Evolutionary conservation across 1,140 invertebrate species (phyloP), one percentile per base, ranked within the genome.

Genomic region (Polypedilum vanderplanki): DNA sequence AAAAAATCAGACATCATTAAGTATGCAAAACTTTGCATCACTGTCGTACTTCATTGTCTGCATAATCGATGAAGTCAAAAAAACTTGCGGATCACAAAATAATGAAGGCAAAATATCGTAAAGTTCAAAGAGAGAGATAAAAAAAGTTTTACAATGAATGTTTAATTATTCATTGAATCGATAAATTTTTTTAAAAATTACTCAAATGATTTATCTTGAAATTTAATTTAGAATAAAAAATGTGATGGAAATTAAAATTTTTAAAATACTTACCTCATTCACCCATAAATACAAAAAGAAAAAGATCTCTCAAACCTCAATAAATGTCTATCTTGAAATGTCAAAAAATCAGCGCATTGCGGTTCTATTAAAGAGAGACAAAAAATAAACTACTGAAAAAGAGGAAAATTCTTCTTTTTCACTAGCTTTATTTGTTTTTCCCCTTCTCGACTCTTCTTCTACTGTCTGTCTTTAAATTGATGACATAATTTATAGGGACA

Each of bases 401-500:
- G 24, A 33, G 8, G 15, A 46, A 46, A 57, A 57, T 57, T 15
- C 15, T 41, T 41, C 40, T 41, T 41, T 15, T n/a, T 57, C 46
- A 15, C n/a, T 12, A 4, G 46, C 46, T 57, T 57, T n/a, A 33
- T 33, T 33, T 33, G 24, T 33, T 33, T 33, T 33, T 33, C 24
- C 24, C 24, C 24, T 5, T 33, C 5, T 33, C 5, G 24, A 33
- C 5, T 33, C 24, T 33, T 33, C 24, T 33, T 33, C 24, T 33
- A 33, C 5, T 5, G 24, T 33, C 24, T 33, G 24, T 33, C 24
- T 33, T 33, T n/a, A 15, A 57, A 57, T n/a, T 57, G 46, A 57
- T 57, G 46, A 57, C 46, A 57, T 57, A 57, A 57, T 57, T 57
- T 57, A 57, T 57, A 12, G 46, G 46, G 46, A 57, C 46, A 57